phyloP scores from a whole-genome alignment of 1,140 invertebrate species.

The Stegodyphus dumicola region DNA sequence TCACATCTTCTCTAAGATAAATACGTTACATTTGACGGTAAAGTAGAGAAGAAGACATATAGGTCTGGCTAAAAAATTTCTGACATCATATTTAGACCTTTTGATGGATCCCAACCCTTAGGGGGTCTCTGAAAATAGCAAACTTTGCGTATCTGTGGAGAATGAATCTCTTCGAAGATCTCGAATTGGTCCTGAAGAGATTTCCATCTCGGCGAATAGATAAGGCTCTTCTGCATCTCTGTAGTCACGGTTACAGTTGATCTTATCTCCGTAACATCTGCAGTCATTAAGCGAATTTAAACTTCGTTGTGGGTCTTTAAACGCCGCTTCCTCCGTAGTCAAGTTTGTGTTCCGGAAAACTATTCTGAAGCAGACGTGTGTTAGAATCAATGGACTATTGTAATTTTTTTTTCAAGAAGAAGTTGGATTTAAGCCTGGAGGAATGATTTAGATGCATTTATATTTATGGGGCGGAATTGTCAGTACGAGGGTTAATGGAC shows the following conservation, averaged over 20 bases:
- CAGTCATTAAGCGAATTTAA: conserved; percentile 26
- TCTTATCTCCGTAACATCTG: conserved; percentile 12
- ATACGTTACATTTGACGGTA: not conserved
- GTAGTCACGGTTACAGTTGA: not conserved
- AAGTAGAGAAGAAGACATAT: not conserved
- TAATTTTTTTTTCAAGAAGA: no score
- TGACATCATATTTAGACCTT: conserved; percentile 9
- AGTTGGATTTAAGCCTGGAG: no score
- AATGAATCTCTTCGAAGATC: conserved; percentile 6
- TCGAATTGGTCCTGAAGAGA: not conserved
- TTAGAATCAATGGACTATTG: no score
- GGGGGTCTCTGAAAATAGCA: not conserved
- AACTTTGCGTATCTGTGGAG: not conserved
- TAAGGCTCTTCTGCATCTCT: not conserved
- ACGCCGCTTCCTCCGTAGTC: not conserved
- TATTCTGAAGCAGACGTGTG: no score
- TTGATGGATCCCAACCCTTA: not conserved
- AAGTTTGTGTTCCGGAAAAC: no score
- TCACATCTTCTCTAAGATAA: not conserved
- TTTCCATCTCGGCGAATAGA: not conserved
- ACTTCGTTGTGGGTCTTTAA: conserved; percentile 6
- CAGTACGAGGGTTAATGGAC: no score
- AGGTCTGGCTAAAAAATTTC: not conserved
- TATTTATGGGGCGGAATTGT: no score
- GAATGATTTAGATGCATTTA: no score